These are phyloP conservation scores for Balearica regulorum DNA, from an alignment of 2,797 vertebrate genomes.

Conservation along the genomic window DNA sequence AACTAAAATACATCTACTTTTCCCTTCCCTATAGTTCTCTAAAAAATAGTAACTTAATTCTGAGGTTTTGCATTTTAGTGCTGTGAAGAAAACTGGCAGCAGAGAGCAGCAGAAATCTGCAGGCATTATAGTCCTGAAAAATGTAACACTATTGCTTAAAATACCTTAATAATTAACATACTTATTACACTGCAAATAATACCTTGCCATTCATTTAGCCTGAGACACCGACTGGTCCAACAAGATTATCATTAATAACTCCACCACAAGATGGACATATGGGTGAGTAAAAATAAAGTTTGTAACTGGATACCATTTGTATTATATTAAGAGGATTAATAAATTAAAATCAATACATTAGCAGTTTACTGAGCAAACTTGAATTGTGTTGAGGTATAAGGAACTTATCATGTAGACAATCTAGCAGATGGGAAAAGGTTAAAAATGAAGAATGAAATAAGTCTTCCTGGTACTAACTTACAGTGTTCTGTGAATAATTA, in stretches of 20 bases:
- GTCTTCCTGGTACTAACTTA: neutral
- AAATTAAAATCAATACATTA: neutral
- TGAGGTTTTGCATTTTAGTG: neutral
- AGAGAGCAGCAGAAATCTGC: neutral
- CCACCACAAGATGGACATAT: constrained; percentile 80
- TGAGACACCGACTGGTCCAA: constrained; percentile 51
- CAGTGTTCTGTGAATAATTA: neutral
- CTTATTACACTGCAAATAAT: neutral
- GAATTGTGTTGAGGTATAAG: neutral
- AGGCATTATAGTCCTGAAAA: neutral
- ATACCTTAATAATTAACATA: neutral
- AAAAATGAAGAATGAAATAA: neutral
- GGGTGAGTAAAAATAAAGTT: constrained; percentile 73
- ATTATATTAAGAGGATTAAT: neutral
- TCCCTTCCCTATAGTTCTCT: neutral
- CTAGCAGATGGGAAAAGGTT: neutral
- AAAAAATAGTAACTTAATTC: neutral
- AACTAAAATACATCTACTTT: neutral
- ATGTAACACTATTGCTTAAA: neutral
- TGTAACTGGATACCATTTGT: neutral
- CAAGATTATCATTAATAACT: constrained; percentile 83
- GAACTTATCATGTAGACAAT: neutral
- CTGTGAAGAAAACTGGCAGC: neutral
- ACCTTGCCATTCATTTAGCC: constrained; percentile 63
- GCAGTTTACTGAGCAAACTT: neutral